phyloP scores from a whole-genome alignment of 2,888 invertebrate genomes.

The Fissipunctia ypsillon region DNA sequence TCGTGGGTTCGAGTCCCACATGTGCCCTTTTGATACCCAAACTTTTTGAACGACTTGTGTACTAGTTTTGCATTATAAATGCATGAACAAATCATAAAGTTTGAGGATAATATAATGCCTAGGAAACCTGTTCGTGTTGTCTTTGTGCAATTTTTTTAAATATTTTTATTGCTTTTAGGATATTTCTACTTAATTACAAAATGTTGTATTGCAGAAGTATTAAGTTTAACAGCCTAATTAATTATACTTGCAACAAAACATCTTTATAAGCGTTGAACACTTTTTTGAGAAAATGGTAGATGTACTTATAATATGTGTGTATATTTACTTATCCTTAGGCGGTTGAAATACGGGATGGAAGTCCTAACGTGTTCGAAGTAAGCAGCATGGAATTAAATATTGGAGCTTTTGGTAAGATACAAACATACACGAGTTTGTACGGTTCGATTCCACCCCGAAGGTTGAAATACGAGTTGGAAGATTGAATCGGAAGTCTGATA shows the following conservation, averaged over 20 bases:
- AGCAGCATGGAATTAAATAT: neutral
- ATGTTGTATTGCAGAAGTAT: neutral
- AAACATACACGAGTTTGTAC: too few species aligned
- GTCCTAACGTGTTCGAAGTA: neutral
- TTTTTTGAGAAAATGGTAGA: neutral
- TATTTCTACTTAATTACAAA: neutral
- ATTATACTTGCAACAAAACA: neutral
- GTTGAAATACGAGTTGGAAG: neutral
- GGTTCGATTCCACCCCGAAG: neutral
- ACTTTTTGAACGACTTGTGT: neutral
- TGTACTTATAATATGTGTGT: too few species aligned
- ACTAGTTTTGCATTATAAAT: neutral
- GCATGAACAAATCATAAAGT: neutral
- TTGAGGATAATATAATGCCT: neutral
- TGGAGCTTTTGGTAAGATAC: neutral
- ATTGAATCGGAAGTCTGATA: neutral
- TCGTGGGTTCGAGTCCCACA: constrained; percentile 47
- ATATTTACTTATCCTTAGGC: neutral
- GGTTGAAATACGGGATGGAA: neutral
- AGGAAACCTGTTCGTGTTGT: neutral
- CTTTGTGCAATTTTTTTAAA: neutral
- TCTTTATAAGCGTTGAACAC: neutral
- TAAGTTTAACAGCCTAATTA: neutral
- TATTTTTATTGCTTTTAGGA: too few species aligned
- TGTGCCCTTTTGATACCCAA: constrained; percentile 12